Evolutionary conservation across 2,797 vertebrate genomes (phyloP).

Genomic region (Thalassophryne amazonica): DNA sequence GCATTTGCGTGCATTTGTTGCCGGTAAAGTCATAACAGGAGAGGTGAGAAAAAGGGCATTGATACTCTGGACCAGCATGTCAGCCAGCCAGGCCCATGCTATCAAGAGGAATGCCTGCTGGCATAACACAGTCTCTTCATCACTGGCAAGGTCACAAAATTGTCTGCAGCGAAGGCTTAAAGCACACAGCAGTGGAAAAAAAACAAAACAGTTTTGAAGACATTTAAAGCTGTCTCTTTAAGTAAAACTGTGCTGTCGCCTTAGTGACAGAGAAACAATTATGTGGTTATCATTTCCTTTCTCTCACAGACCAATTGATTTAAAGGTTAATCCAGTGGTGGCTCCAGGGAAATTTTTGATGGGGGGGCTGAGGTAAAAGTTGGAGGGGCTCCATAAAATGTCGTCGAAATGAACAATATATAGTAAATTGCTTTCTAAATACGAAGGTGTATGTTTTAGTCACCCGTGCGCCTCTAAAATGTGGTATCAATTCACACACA

Average conservation of each 20-base stretch:
- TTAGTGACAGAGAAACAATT: neutral
- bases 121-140: slow-evolving; percentile 49
- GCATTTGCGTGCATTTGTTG: slow-evolving; percentile 9
- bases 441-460: too few relatives aligned
- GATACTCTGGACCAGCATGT: slow-evolving; percentile 52
- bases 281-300: neutral
- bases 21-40: slow-evolving; percentile 33
- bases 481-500: too few relatives aligned
- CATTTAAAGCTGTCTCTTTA: neutral
- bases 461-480: too few relatives aligned
- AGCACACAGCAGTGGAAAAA: slow-evolving; percentile 20
- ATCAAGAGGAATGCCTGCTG: slow-evolving; percentile 68
- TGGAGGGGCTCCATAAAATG: too few relatives aligned
- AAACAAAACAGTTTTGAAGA: slow-evolving; percentile 1
- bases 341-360: too few relatives aligned
- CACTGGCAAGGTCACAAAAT: slow-evolving; percentile 64
- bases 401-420: too few relatives aligned
- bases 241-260: neutral
- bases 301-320: neutral
- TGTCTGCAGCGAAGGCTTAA: slow-evolving; percentile 34
- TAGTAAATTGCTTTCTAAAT: too few relatives aligned
- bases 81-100: slow-evolving; percentile 62
- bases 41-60: slow-evolving; percentile 51
- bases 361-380: too few relatives aligned
- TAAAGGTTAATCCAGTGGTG: neutral